Evolutionary conservation across 2,113 vertebrate species (phyloP).

Genomic region (Nothobranchius kuhntae): DNA sequence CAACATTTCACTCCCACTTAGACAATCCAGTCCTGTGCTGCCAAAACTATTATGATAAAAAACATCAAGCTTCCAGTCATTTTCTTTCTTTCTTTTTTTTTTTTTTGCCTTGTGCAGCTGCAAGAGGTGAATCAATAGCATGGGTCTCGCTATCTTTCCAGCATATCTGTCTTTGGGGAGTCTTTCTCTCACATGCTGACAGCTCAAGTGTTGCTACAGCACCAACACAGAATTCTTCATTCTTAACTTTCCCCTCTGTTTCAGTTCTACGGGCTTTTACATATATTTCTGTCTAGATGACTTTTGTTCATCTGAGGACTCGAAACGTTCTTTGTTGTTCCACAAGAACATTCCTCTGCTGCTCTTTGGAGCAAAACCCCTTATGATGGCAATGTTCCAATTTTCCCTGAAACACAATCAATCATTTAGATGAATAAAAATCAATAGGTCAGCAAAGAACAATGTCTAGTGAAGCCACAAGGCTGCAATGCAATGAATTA

Average conservation of each 20-base stretch:
- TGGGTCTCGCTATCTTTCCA: constrained; percentile 33
- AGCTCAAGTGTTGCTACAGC: constrained; percentile 37
- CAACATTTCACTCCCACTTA: constrained; percentile 11
- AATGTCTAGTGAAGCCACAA: neutral
- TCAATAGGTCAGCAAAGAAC: neutral
- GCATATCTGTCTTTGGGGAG: constrained; percentile 39
- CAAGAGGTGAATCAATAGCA: constrained; percentile 28
- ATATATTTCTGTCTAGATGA: constrained; percentile 9
- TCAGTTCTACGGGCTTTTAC: constrained; percentile 6
- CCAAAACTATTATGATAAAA: constrained; percentile 27
- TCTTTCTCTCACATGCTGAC: constrained; percentile 16
- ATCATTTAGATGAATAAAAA: too few species aligned
- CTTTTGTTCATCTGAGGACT: constrained; percentile 22
- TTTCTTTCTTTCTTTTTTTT: neutral
- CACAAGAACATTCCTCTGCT: neutral
- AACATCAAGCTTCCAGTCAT: constrained; percentile 13
- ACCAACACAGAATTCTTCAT: constrained; percentile 18
- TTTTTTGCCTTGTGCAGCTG: constrained; percentile 31
- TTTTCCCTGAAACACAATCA: neutral
- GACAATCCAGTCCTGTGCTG: constrained; percentile 1
- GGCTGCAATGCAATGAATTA: constrained; percentile 10
- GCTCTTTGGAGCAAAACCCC: neutral
- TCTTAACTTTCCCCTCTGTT: neutral
- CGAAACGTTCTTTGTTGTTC: constrained; percentile 9
- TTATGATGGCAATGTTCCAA: neutral